Percentiles rank a stretch among this genome's conserved stretches.
These are phyloP conservation scores for Falco punctatus DNA, from an alignment of 2,113 vertebrate species.

Conservation along the genomic window DNA sequence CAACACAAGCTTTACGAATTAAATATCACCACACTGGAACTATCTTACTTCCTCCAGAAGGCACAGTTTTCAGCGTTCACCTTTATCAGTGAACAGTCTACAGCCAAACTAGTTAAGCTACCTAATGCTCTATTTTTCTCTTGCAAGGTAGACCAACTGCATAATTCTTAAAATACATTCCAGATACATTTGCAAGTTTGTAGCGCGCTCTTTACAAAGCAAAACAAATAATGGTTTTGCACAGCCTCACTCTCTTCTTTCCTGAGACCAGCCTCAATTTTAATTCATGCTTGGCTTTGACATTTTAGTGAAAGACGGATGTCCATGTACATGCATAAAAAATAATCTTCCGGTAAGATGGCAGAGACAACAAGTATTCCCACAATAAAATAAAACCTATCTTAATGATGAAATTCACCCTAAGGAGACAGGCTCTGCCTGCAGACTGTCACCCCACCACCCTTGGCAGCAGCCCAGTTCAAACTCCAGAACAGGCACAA, in stretches of 20 bases:
- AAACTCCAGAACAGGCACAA: neutral
- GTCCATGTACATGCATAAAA: rapidly evolving
- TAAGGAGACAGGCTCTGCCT: neutral
- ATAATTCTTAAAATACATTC: neutral
- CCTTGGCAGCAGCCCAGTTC: neutral
- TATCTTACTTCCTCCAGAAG: neutral
- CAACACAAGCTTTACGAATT: neutral
- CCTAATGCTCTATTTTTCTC: neutral
- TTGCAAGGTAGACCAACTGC: neutral
- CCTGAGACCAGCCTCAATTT: neutral
- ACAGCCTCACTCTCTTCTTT: neutral
- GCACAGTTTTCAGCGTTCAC: neutral
- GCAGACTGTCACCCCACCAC: neutral
- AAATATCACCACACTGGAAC: neutral
- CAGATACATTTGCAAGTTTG: rapidly evolving
- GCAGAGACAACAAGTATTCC: neutral
- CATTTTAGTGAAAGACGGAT: neutral
- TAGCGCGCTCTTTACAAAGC: neutral
- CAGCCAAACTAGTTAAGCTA: neutral
- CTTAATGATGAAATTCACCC: neutral
- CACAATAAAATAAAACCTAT: neutral
- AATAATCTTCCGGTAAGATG: neutral
- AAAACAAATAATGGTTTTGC: neutral
- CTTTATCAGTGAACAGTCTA: neutral
- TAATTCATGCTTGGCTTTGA: neutral